Evolutionary conservation across 2,797 vertebrate genomes (phyloP).

Genomic region (Cryptoprocta ferox): DNA sequence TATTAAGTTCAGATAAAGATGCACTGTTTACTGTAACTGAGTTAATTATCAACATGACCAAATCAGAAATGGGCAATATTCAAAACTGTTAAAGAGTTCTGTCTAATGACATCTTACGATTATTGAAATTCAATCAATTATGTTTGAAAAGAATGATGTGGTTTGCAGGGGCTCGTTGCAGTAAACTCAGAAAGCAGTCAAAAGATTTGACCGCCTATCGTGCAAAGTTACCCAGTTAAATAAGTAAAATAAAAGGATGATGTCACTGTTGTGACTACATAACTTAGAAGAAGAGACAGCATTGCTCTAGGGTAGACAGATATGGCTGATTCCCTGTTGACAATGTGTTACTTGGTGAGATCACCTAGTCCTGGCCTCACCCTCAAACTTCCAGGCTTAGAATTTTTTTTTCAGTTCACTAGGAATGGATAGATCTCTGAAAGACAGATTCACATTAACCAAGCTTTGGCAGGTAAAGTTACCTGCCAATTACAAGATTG

Average conservation of each 20-base stretch:
- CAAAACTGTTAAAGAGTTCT: neutral
- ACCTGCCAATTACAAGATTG: neutral
- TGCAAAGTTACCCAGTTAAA: neutral
- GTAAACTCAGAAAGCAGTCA: neutral
- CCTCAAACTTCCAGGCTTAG: neutral
- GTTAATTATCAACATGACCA: conserved; percentile 59
- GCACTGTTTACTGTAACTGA: conserved; percentile 56
- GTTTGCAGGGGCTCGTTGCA: neutral
- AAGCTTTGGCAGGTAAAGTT: neutral
- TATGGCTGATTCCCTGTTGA: neutral
- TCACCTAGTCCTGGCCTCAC: neutral
- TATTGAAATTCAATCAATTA: conserved; percentile 71
- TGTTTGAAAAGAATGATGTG: conserved; percentile 33
- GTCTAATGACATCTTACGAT: neutral
- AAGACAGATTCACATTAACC: neutral
- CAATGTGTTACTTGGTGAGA: neutral
- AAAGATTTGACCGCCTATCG: neutral
- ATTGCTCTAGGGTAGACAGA: neutral
- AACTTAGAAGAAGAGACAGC: neutral
- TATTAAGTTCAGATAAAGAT: conserved; percentile 62
- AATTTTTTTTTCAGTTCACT: neutral
- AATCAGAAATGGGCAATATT: conserved; percentile 58
- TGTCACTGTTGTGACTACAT: neutral
- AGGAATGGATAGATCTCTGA: neutral
- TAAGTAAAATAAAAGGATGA: neutral